Percentiles rank a stretch among this genome's conserved stretches.
Conservation (phyloP, 2,888 invertebrate species). For the Epiblema foenella region DNA sequence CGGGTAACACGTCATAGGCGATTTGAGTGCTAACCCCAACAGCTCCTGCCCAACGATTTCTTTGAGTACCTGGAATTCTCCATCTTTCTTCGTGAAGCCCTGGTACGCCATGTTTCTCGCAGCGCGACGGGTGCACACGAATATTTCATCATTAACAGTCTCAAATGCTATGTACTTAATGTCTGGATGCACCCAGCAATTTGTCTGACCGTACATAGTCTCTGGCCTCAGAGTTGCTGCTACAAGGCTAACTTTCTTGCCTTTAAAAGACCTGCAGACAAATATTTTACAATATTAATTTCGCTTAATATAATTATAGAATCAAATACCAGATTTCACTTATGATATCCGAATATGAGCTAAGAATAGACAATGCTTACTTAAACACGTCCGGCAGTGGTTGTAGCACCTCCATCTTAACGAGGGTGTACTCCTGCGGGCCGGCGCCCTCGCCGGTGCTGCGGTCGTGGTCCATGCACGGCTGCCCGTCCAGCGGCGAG, state of each 20-base stretch:
- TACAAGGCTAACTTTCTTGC: constrained; percentile 91
- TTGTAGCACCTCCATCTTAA: constrained; percentile 94
- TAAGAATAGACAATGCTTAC: constrained; percentile 67
- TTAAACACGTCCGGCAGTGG: constrained; percentile 89
- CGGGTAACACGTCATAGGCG: constrained; percentile 93
- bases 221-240: constrained; percentile 99
- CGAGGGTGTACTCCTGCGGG: constrained; percentile 98
- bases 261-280: constrained; percentile 77
- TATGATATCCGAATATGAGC: too few species aligned
- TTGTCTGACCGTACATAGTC: constrained; percentile 99
- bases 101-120: constrained; percentile 98
- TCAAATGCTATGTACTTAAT: constrained; percentile 96
- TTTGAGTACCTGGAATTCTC: constrained; percentile 88
- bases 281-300: background rate
- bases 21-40: constrained; percentile 92
- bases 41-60: constrained; percentile 90
- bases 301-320: too few species aligned
- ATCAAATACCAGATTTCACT: too few species aligned
- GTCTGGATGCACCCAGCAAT: constrained; percentile 99
- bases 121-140: constrained; percentile 94
- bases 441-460: constrained; percentile 98
- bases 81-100: constrained; percentile 93
- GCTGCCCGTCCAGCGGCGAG: constrained; percentile 98
- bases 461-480: constrained; percentile 99
- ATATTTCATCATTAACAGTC: constrained; percentile 89